Conservation (phyloP, 2,113 vertebrate species). For the Sterrhoptilus dennistouni region DNA sequence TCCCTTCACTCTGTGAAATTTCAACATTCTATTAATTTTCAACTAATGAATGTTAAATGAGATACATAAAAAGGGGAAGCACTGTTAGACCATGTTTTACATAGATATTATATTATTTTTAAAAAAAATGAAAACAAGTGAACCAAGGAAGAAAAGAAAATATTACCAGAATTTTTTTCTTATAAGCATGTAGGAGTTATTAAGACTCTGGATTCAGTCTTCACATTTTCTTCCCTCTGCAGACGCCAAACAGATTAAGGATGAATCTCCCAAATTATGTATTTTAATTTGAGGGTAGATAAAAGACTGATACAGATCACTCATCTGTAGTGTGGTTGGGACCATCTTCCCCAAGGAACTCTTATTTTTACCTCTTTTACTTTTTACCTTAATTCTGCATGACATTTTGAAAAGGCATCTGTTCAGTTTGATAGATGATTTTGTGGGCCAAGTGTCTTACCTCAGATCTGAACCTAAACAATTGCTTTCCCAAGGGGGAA, state of each 20-base stretch:
- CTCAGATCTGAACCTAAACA: neutral
- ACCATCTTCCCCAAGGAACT: neutral
- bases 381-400: neutral
- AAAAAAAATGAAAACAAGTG: neutral
- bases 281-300: neutral
- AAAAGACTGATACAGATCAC: neutral
- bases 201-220: neutral
- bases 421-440: neutral
- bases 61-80: neutral
- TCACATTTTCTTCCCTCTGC: neutral
- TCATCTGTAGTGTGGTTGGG: neutral
- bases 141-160: neutral
- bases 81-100: neutral
- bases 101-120: accelerated
- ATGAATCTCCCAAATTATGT: neutral
- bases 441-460: neutral
- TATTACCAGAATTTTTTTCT: neutral
- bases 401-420: neutral
- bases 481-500: neutral
- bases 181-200: neutral
- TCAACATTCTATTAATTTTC: neutral
- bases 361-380: neutral
- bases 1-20: neutral
- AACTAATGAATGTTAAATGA: neutral
- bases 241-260: neutral